Evolutionary conservation across 2,797 vertebrate species (phyloP), one percentile per base, ranked within the genome.

Genomic region (Enteromius fasciolatus): DNA sequence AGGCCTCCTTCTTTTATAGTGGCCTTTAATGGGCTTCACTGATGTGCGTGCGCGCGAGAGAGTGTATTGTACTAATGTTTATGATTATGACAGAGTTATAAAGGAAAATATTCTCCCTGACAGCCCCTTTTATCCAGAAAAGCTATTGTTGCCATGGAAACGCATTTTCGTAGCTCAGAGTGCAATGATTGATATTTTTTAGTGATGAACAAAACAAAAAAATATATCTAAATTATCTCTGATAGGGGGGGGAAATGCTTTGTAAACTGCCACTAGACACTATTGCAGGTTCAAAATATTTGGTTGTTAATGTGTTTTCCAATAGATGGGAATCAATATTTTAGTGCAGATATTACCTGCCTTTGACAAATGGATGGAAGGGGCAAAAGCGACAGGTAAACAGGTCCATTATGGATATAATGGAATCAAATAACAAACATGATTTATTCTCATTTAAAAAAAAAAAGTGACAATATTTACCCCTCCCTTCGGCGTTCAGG

Each of bases 351-450:
- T 67, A 83, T 81, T 81, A 81, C 63, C 48, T 73, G 41, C 20
- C 59, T 50, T 50, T 83, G 84, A 85, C 41, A 74, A 82, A 82
- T 76, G 63, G 48, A 73, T 48, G 46, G 36, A 59, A 82, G 48
- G 15, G 64, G 57, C 68, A 87, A 68, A 84, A 84, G 74, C 18
- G 72, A 84, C 76, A 41, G 23, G 70, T 64, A 75, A 82, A 81
- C 77, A 73, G 80, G 63, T 82, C 80, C 81, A 79, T 87, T 82
- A 83, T 89, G 82, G 82, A 89, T 86, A 78, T 91, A 93, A 94
- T 93, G 87, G 89, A 93, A 91, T 92, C 91, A 92, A 93, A 94
- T 92, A 89, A 88, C 86, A 74, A 83, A 87, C 63, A n/a, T 92
- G 91, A 94, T 93, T 93, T 89, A 94, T 92, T 92, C 86, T 92